These are phyloP conservation scores for Tragelaphus buxtoni DNA, from an alignment of 2,113 vertebrate genomes.

Conservation along the genomic window DNA sequence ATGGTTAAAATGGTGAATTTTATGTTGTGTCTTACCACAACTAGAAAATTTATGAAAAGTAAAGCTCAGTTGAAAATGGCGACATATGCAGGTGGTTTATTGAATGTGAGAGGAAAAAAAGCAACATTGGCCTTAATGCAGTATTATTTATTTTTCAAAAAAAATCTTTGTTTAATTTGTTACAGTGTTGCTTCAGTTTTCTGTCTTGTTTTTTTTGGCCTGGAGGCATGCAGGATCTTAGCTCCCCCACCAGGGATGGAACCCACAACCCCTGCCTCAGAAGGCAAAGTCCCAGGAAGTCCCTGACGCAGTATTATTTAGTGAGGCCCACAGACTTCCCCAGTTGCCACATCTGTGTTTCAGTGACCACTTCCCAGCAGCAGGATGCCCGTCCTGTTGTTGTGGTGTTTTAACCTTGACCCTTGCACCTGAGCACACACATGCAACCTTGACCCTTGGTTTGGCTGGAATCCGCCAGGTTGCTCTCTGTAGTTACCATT, in stretches of 20 bases:
- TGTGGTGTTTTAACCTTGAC: background rate
- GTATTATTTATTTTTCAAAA: too few species aligned
- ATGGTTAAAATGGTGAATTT: background rate
- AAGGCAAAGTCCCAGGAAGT: background rate
- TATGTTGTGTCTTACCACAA: background rate
- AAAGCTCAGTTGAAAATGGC: background rate
- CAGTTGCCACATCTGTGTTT: accelerated
- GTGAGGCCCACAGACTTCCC: background rate
- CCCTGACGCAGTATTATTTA: background rate
- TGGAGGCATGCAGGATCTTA: background rate
- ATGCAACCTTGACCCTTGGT: too few species aligned
- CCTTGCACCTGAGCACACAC: background rate
- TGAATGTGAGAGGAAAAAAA: too few species aligned
- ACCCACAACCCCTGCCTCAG: background rate
- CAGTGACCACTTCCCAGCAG: accelerated
- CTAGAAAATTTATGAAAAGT: background rate
- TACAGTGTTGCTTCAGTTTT: background rate
- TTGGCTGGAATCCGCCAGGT: background rate
- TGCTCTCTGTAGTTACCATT: background rate
- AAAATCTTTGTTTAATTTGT: background rate
- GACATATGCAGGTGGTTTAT: too few species aligned
- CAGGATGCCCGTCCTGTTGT: background rate
- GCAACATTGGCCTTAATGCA: too few species aligned
- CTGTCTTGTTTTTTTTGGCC: background rate
- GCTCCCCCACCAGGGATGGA: accelerated